Evolutionary conservation across 2,113 vertebrate species (phyloP).

Genomic region (Microtus oregoni): DNA sequence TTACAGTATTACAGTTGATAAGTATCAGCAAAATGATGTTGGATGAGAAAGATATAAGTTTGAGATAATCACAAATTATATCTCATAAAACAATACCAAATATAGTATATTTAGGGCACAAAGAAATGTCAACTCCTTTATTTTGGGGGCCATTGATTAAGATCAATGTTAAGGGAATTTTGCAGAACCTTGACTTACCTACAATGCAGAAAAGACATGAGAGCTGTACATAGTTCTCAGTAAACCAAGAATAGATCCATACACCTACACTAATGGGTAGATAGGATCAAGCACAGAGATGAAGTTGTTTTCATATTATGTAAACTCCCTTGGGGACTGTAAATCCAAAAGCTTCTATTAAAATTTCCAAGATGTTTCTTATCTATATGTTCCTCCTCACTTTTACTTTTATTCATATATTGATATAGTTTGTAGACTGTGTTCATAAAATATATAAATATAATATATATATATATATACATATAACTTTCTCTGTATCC

Average conservation of each 20-base stretch:
- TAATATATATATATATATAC: neutral
- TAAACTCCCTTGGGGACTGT: neutral
- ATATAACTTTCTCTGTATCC: neutral
- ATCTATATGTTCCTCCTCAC: neutral
- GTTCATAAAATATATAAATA: neutral
- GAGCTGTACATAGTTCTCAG: neutral
- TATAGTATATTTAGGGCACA: neutral
- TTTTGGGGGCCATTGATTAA: neutral
- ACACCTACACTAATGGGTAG: neutral
- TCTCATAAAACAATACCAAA: neutral
- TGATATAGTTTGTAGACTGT: neutral
- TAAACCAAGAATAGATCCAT: neutral
- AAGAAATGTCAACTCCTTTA: neutral
- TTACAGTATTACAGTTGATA: neutral
- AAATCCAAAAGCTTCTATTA: neutral
- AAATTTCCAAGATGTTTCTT: neutral
- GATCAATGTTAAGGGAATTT: neutral
- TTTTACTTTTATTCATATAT: slow-evolving; percentile 13
- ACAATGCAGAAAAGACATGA: neutral
- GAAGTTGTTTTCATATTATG: neutral
- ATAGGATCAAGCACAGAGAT: neutral
- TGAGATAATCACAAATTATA: neutral
- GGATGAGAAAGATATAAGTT: neutral
- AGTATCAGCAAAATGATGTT: neutral
- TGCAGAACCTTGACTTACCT: neutral